Evolutionary conservation across 2,113 vertebrate species (phyloP).

Genomic region (Vireo altiloquus): DNA sequence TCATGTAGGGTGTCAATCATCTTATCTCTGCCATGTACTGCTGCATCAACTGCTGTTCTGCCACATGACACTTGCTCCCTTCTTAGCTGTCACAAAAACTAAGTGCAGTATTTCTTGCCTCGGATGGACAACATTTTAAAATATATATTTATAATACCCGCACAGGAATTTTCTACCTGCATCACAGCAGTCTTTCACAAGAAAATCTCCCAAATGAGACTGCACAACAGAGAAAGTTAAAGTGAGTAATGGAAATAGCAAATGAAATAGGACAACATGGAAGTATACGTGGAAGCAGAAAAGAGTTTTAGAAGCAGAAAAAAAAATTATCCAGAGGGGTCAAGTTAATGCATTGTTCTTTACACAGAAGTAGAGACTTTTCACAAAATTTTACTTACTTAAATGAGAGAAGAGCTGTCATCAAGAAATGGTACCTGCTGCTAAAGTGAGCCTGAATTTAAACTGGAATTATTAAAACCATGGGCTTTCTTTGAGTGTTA

Average conservation of each 20-base stretch:
- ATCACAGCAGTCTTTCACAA: neutral
- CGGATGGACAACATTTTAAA: neutral
- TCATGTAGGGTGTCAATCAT: neutral
- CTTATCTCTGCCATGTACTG: neutral
- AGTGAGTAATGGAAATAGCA: neutral
- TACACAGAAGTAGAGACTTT: neutral
- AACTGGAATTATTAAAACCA: neutral
- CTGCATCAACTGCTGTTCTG: neutral
- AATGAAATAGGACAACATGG: neutral
- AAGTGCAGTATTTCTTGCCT: neutral
- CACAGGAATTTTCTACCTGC: neutral
- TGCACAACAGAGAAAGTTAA: neutral
- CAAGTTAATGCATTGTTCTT: neutral
- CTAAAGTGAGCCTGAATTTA: neutral
- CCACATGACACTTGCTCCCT: neutral
- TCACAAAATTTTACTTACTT: neutral
- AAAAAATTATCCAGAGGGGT: neutral
- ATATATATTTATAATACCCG: neutral
- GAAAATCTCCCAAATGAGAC: neutral
- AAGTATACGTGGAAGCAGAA: fast-evolving
- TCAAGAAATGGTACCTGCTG: neutral
- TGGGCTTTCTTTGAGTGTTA: neutral
- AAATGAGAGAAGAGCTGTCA: neutral
- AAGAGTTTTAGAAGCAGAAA: neutral
- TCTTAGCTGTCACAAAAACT: neutral